Conservation (phyloP, 2,797 vertebrate genomes). For the Aldrovandia affinis region DNA sequence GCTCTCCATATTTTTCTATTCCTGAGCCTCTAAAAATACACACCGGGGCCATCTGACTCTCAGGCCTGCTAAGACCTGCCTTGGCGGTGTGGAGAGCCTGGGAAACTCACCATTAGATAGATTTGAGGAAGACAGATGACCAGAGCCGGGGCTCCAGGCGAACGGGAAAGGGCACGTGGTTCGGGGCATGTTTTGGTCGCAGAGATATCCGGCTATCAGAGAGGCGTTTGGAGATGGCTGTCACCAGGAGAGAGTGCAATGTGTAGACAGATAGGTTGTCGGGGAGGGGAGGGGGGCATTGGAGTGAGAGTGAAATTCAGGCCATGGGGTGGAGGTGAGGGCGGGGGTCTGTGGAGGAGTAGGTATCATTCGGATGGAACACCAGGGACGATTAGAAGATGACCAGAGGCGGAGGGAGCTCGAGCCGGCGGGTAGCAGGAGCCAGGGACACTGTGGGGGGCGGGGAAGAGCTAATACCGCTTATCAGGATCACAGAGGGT, state of each 20-base stretch:
- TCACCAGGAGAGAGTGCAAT: constrained; percentile 51
- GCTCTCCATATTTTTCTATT: constrained; percentile 54
- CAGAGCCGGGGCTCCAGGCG: constrained; percentile 23
- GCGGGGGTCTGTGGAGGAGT: constrained; percentile 21
- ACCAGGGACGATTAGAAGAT: constrained; percentile 54
- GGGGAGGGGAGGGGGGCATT: constrained; percentile 34
- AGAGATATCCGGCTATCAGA: constrained; percentile 60
- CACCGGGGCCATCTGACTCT: constrained; percentile 56
- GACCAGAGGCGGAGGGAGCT: constrained; percentile 45
- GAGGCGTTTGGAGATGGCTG: constrained; percentile 60
- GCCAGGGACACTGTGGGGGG: constrained; percentile 23
- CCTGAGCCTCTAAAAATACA: constrained; percentile 73
- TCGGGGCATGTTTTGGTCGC: constrained; percentile 31
- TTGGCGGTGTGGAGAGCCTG: constrained; percentile 42
- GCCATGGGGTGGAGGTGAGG: background rate
- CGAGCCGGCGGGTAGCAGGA: constrained; percentile 5
- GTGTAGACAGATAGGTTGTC: constrained; percentile 42
- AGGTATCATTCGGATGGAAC: constrained; percentile 36
- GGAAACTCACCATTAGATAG: constrained; percentile 59
- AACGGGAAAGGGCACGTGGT: constrained; percentile 31
- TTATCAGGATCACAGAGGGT: constrained; percentile 64
- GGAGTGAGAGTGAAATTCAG: constrained; percentile 42
- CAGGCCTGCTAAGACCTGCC: constrained; percentile 46
- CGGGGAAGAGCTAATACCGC: constrained; percentile 50
- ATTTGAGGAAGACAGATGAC: constrained; percentile 64